Percentiles rank a stretch among this genome's conserved stretches.
phyloP scores from a whole-genome alignment of 2,113 vertebrate species.

The Petrocephalus zakoni region DNA sequence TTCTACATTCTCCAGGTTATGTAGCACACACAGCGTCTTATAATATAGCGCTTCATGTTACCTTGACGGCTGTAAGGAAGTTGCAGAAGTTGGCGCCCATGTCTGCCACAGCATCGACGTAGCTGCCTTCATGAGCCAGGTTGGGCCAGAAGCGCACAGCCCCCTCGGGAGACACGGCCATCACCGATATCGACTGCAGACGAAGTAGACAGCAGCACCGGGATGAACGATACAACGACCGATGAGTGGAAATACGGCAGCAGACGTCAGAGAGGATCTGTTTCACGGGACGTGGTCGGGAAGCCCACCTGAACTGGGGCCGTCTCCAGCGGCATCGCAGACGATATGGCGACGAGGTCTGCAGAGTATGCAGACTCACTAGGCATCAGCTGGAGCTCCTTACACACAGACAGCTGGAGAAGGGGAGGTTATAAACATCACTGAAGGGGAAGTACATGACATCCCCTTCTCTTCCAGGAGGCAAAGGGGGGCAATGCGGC shows the following conservation, averaged over 20 bases:
- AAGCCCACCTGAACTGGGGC: conserved; percentile 67
- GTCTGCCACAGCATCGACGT: conserved; percentile 65
- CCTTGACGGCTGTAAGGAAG: conserved; percentile 79
- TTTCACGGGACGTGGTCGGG: not conserved
- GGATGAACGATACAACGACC: too few species aligned
- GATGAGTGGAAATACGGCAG: not conserved
- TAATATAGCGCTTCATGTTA: conserved; percentile 37
- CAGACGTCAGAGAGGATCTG: not conserved
- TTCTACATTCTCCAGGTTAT: not conserved
- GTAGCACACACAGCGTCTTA: not conserved
- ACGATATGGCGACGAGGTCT: conserved; percentile 74
- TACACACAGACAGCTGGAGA: conserved; percentile 79
- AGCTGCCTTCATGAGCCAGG: conserved; percentile 75
- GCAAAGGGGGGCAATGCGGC: too few species aligned
- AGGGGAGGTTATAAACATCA: not conserved
- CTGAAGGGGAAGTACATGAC: not conserved
- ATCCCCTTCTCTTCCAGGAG: not conserved
- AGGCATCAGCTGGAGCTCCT: conserved; percentile 83
- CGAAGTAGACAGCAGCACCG: not conserved
- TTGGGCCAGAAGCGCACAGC: conserved; percentile 80
- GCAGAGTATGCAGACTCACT: conserved; percentile 72
- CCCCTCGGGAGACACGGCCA: conserved; percentile 78
- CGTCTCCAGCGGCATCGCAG: conserved; percentile 56
- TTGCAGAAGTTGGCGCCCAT: conserved; percentile 69
- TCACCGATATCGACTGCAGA: conserved; percentile 63